Conservation (phyloP, 2,888 invertebrate genomes). For the Catonia carolina region DNA sequence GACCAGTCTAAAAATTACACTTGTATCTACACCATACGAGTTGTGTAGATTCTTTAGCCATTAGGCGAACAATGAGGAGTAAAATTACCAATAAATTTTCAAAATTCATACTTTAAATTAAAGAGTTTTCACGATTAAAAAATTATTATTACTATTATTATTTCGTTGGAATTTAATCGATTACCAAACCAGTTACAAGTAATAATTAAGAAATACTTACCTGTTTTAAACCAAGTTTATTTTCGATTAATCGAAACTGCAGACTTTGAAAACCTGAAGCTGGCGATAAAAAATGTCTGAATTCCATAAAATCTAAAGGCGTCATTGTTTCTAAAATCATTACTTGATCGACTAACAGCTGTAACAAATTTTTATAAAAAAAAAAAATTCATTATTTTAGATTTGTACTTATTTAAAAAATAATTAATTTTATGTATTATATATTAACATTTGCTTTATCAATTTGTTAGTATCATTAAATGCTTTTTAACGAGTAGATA, state of each 20-base stretch:
- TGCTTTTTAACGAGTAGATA: not conserved
- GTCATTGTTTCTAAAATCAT: constrained; percentile 98
- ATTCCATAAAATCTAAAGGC: constrained; percentile 97
- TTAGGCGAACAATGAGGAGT: too few species aligned
- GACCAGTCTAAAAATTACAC: too few species aligned
- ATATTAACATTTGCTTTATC: not conserved
- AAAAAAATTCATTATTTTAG: not conserved
- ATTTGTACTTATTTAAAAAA: constrained; percentile 6
- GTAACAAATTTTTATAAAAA: constrained; percentile 35
- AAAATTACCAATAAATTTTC: too few species aligned
- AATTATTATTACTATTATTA: too few species aligned
- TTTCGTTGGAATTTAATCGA: too few species aligned
- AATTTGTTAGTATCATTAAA: not conserved
- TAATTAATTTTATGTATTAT: constrained; percentile 10
- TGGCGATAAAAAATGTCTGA: constrained; percentile 84
- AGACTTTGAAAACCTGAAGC: constrained; percentile 98
- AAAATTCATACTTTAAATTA: too few species aligned
- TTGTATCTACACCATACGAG: too few species aligned
- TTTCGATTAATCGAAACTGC: constrained; percentile 93
- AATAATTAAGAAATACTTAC: too few species aligned
- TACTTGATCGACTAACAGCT: constrained; percentile 95
- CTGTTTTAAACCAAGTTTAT: constrained; percentile 65
- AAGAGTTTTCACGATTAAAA: too few species aligned
- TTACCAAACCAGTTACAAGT: too few species aligned
- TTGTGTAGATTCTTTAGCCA: too few species aligned